These are phyloP conservation scores for Platyrinchus mystaceus DNA, from an alignment of 2,797 vertebrate genomes.

Conservation along the genomic window DNA sequence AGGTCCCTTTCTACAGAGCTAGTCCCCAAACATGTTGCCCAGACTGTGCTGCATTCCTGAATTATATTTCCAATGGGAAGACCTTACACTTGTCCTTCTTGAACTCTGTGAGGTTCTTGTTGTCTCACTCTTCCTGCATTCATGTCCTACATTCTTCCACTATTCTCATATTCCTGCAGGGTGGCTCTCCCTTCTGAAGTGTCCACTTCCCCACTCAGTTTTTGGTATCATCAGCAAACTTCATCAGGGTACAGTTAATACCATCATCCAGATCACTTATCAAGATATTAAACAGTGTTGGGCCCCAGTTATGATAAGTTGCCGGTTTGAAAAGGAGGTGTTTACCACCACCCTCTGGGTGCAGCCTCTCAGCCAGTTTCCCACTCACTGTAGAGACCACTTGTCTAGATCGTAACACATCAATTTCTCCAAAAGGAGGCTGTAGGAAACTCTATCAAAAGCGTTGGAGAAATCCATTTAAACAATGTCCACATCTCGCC, in stretches of 20 bases:
- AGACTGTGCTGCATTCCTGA: neutral
- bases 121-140: neutral
- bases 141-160: neutral
- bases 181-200: neutral
- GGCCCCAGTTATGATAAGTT: neutral
- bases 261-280: neutral
- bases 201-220: no score
- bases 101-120: neutral
- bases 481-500: accelerated
- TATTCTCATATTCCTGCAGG: neutral
- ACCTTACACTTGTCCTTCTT: neutral
- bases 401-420: accelerated
- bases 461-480: neutral
- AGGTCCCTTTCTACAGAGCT: neutral
- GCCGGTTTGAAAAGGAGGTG: neutral
- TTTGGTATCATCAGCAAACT: no score
- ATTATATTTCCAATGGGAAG: neutral
- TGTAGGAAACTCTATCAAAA: neutral
- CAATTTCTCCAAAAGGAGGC: neutral
- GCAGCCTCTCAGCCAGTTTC: neutral
- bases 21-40: neutral
- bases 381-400: accelerated
- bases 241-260: neutral
- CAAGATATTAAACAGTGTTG: neutral
- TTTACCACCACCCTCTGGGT: neutral